These are phyloP conservation scores for Noctua comes DNA, from an alignment of 2,888 invertebrate species.

Conservation along the genomic window DNA sequence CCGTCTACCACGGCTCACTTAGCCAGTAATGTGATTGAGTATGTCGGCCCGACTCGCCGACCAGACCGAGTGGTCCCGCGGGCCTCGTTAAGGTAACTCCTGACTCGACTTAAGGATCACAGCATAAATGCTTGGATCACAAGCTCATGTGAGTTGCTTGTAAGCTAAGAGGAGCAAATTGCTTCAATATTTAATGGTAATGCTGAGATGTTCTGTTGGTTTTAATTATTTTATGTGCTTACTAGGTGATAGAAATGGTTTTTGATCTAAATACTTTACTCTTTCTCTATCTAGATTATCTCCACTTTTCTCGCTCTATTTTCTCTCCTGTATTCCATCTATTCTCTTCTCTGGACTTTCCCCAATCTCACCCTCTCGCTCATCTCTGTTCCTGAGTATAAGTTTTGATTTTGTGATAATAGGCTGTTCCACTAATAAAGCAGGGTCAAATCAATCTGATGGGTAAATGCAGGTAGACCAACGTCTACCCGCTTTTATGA, in stretches of 20 bases:
- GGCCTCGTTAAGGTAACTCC: slow-evolving; percentile 72
- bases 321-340: too few relatives aligned
- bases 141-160: slow-evolving; percentile 54
- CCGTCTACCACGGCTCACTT: slow-evolving; percentile 38
- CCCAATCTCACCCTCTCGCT: too few relatives aligned
- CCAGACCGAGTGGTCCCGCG: slow-evolving; percentile 66
- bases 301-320: too few relatives aligned
- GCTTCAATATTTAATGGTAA: slow-evolving; percentile 51
- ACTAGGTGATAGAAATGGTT: not conserved
- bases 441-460: too few relatives aligned
- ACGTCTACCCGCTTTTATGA: too few relatives aligned
- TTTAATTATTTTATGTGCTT: slow-evolving; percentile 24
- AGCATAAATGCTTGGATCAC: slow-evolving; percentile 69
- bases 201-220: slow-evolving; percentile 1
- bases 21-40: slow-evolving; percentile 58
- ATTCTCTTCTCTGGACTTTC: too few relatives aligned
- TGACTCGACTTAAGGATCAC: slow-evolving; percentile 72
- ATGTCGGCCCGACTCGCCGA: slow-evolving; percentile 40
- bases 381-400: too few relatives aligned
- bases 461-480: too few relatives aligned
- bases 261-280: too few relatives aligned
- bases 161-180: slow-evolving; percentile 64
- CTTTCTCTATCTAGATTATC: too few relatives aligned
- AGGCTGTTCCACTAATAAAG: too few relatives aligned
- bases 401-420: too few relatives aligned